A percentile compares a stretch with the other conserved stretches of the same genome.
These are phyloP conservation scores for Diphyllodes magnificus DNA, from an alignment of 2,113 vertebrate species.

Conservation along the genomic window DNA sequence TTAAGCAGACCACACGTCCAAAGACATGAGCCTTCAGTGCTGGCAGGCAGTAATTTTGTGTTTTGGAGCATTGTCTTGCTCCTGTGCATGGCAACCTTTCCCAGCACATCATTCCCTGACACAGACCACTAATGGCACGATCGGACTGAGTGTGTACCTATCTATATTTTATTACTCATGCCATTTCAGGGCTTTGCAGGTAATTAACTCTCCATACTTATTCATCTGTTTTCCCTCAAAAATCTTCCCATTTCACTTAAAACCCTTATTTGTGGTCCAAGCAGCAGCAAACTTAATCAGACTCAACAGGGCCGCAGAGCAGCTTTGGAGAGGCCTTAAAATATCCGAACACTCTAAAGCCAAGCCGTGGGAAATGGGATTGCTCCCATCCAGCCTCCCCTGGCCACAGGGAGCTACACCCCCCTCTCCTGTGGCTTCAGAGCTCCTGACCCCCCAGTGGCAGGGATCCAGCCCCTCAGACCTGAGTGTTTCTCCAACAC, in stretches of 20 bases:
- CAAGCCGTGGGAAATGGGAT: background rate
- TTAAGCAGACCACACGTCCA: background rate
- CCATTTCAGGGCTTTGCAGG: background rate
- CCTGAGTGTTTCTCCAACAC: background rate
- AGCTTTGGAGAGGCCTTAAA: background rate
- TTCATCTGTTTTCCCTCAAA: background rate
- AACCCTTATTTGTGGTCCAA: background rate
- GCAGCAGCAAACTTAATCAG: background rate
- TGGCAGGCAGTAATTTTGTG: background rate
- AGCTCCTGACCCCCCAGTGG: background rate
- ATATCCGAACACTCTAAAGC: background rate
- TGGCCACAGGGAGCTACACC: rapidly evolving
- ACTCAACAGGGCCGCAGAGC: background rate
- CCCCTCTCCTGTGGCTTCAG: background rate
- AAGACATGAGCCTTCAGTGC: background rate
- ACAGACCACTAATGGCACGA: background rate
- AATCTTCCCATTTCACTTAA: background rate
- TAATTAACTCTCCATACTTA: slow-evolving; percentile 21
- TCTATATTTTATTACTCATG: slow-evolving; percentile 4
- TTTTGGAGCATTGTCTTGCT: background rate
- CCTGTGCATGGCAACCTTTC: background rate
- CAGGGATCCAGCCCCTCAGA: background rate
- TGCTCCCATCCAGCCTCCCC: background rate
- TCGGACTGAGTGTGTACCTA: background rate
- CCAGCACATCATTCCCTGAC: background rate